Conservation (phyloP, 2,888 invertebrate species). For the Eurois occulta region DNA sequence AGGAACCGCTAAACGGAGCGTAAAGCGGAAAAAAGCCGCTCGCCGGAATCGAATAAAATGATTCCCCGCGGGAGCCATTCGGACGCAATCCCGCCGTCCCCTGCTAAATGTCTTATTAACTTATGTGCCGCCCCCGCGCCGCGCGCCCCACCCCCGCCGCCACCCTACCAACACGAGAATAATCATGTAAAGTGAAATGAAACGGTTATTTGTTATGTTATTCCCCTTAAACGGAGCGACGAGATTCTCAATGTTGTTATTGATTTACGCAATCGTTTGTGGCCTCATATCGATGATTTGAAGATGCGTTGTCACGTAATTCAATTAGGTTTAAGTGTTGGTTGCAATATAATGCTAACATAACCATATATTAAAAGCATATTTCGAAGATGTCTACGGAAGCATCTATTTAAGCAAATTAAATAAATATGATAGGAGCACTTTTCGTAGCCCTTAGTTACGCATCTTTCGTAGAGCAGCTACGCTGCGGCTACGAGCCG, state of each 20-base stretch:
- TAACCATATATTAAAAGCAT: no score
- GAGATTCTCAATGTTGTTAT: constrained; percentile 83
- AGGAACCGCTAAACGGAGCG: constrained; percentile 89
- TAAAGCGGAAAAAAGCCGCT: constrained; percentile 89
- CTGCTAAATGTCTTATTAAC: constrained; percentile 91
- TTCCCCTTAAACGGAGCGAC: constrained; percentile 85
- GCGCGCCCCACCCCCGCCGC: constrained; percentile 73
- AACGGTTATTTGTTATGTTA: constrained; percentile 90
- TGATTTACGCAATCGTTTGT: constrained; percentile 82
- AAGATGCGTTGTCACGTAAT: constrained; percentile 63
- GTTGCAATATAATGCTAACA: background rate
- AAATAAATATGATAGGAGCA: background rate
- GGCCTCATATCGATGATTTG: constrained; percentile 74
- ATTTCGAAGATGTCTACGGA: background rate
- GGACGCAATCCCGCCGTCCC: constrained; percentile 91
- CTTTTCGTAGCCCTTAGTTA: constrained; percentile 20
- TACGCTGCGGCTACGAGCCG: constrained; percentile 30
- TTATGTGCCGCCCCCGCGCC: constrained; percentile 85
- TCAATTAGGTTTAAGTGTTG: constrained; percentile 43
- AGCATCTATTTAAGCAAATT: background rate
- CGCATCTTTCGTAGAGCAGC: constrained; percentile 22
- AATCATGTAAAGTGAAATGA: constrained; percentile 91
- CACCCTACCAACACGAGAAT: constrained; percentile 86
- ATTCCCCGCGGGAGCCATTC: constrained; percentile 93
- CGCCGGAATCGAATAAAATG: constrained; percentile 93